Conservation (phyloP, 2,888 invertebrate species). For the Cremastobaeus sp. region DNA sequence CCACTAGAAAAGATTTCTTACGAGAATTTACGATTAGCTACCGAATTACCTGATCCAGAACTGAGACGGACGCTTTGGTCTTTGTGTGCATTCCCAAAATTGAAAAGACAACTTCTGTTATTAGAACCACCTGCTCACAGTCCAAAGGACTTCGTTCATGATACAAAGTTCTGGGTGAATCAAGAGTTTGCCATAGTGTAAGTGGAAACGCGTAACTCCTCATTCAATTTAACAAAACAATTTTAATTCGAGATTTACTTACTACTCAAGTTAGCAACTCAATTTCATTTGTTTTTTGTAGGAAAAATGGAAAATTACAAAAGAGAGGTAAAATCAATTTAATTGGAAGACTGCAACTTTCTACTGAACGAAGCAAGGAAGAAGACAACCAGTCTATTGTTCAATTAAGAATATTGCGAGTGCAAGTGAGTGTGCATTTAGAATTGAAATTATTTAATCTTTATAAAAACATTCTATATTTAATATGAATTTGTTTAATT, state of each 20-base stretch:
- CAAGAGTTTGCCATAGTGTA: constrained; percentile 93
- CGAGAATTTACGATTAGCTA: constrained; percentile 96
- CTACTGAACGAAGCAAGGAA: constrained; percentile 95
- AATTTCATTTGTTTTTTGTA: constrained; percentile 69
- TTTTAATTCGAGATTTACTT: background rate
- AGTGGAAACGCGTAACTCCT: constrained; percentile 72
- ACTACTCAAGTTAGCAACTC: background rate
- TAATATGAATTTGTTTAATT: background rate
- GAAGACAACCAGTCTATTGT: constrained; percentile 99
- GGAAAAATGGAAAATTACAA: constrained; percentile 97
- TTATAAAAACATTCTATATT: background rate
- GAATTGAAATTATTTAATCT: background rate
- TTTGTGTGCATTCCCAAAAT: constrained; percentile 95
- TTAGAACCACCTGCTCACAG: constrained; percentile 89
- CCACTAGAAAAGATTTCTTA: constrained; percentile 95
- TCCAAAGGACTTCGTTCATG: constrained; percentile 95
- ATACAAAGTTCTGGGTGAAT: constrained; percentile 97
- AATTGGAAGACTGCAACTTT: constrained; percentile 95
- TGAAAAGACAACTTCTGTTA: constrained; percentile 93
- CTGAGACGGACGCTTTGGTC: constrained; percentile 97
- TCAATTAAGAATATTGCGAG: constrained; percentile 94
- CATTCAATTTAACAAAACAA: background rate
- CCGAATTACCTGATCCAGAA: constrained; percentile 97
- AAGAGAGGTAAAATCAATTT: constrained; percentile 97
- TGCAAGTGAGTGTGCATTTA: constrained; percentile 79